Evolutionary conservation across 2,888 invertebrate species (phyloP).

Genomic region (Orthosia gothica): DNA sequence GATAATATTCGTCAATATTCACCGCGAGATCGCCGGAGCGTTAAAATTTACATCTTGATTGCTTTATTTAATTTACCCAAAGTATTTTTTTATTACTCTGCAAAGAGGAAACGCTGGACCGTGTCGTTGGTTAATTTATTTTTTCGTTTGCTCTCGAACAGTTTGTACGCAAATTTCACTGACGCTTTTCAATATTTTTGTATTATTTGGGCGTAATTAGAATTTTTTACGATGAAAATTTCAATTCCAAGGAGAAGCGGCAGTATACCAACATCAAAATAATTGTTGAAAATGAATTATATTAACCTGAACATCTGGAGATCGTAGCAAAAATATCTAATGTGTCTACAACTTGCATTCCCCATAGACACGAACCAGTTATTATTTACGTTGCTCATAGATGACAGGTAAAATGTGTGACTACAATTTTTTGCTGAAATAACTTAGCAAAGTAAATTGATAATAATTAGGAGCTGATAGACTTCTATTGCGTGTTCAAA

Average conservation of each 20-base stretch:
- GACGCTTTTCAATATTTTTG: conserved; percentile 55
- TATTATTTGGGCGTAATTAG: conserved; percentile 57
- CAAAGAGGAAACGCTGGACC: conserved; percentile 72
- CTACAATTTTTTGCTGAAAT: conserved; percentile 43
- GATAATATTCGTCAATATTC: conserved; percentile 80
- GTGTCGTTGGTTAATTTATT: conserved; percentile 72
- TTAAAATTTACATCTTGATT: conserved; percentile 82
- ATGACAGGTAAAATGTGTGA: conserved; percentile 18
- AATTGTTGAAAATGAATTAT: conserved; percentile 35
- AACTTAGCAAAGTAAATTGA: conserved; percentile 35
- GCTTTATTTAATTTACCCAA: conserved; percentile 87
- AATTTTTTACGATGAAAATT: conserved; percentile 37
- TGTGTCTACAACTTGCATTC: conserved; percentile 3
- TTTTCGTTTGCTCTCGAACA: conserved; percentile 62
- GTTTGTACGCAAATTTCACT: conserved; percentile 69
- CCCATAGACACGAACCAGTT: conserved; percentile 21
- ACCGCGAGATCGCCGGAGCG: conserved; percentile 75
- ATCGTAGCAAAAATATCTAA: conserved; percentile 25
- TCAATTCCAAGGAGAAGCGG: conserved; percentile 28
- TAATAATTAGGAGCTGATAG: conserved; percentile 30
- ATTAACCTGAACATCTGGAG: conserved; percentile 28
- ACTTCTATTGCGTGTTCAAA: background rate
- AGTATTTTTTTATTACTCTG: conserved; percentile 72
- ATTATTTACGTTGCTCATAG: conserved; percentile 27
- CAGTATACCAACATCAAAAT: conserved; percentile 25